These are phyloP conservation scores for Drosophila kurseongensis DNA, from an alignment of 1,140 invertebrate species.

Conservation along the genomic window DNA sequence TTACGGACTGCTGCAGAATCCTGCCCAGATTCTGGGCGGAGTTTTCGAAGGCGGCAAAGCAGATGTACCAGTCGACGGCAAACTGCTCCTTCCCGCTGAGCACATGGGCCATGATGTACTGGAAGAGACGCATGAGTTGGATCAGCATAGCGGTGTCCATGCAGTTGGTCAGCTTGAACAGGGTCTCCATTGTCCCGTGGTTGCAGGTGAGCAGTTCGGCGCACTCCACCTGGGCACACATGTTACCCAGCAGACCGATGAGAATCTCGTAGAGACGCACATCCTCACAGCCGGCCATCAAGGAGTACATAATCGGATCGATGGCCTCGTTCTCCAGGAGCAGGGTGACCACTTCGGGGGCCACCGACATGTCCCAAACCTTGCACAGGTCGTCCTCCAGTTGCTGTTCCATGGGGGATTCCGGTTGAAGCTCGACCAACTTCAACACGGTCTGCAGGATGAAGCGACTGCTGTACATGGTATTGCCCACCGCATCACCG, in stretches of 20 bases:
- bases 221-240: conserved; percentile 85
- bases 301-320: conserved; percentile 85
- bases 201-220: conserved; percentile 85
- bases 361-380: conserved; percentile 91
- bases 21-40: conserved; percentile 87
- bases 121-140: conserved; percentile 88
- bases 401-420: conserved; percentile 84
- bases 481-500: conserved; percentile 91
- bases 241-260: conserved; percentile 90
- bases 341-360: conserved; percentile 89
- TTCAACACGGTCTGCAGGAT: conserved; percentile 88
- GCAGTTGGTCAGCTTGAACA: conserved; percentile 86
- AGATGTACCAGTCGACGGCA: conserved; percentile 74
- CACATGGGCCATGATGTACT: conserved; percentile 85
- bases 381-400: conserved; percentile 90
- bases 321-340: conserved; percentile 88
- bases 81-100: conserved; percentile 68
- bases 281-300: conserved; percentile 85
- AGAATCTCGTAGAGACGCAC: conserved; percentile 89
- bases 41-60: conserved; percentile 74
- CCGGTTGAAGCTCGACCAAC: conserved; percentile 79
- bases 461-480: conserved; percentile 90
- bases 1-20: conserved; percentile 89
- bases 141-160: conserved; percentile 88
- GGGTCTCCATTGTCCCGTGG: conserved; percentile 84